These are phyloP conservation scores for Eristalis tenax DNA, from an alignment of 2,888 invertebrate species.

Conservation along the genomic window DNA sequence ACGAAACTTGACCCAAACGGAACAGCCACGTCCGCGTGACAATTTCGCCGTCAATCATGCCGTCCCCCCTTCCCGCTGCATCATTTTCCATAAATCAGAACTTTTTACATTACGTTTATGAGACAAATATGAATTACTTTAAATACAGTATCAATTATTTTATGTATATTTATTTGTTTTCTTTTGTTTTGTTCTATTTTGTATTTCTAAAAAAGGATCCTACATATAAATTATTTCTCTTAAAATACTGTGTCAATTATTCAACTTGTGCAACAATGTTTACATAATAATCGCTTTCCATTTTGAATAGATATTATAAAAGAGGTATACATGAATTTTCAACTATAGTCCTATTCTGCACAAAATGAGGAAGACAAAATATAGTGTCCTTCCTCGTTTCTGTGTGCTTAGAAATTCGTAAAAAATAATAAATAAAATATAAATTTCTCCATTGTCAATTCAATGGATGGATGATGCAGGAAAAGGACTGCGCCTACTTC, in stretches of 20 bases:
- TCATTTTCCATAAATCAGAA: background rate
- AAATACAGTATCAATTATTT: background rate
- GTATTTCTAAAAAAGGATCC: constrained; percentile 13
- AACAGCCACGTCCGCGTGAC: too few species aligned
- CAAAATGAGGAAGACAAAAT: background rate
- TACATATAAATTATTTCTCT: constrained; percentile 42
- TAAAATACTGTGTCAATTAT: constrained; percentile 47
- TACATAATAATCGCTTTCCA: constrained; percentile 12
- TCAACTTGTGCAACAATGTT: constrained; percentile 44
- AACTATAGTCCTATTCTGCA: background rate
- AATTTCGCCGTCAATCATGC: too few species aligned
- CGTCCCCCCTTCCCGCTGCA: too few species aligned
- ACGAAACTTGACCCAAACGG: too few species aligned
- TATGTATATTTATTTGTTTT: constrained; percentile 8
- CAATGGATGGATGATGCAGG: constrained; percentile 9
- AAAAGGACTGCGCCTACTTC: background rate
- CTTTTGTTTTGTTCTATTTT: constrained; percentile 20
- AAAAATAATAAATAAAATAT: background rate
- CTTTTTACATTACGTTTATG: background rate
- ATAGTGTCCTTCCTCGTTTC: background rate
- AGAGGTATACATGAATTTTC: constrained; percentile 7
- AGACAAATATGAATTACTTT: background rate
- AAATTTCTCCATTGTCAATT: constrained; percentile 42
- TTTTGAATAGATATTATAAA: constrained; percentile 12
- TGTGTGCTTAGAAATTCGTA: background rate